These are phyloP conservation scores for Astreopora myriophthalma DNA, from an alignment of 64 coral and sea anemone genomes.

Conservation along the genomic window DNA sequence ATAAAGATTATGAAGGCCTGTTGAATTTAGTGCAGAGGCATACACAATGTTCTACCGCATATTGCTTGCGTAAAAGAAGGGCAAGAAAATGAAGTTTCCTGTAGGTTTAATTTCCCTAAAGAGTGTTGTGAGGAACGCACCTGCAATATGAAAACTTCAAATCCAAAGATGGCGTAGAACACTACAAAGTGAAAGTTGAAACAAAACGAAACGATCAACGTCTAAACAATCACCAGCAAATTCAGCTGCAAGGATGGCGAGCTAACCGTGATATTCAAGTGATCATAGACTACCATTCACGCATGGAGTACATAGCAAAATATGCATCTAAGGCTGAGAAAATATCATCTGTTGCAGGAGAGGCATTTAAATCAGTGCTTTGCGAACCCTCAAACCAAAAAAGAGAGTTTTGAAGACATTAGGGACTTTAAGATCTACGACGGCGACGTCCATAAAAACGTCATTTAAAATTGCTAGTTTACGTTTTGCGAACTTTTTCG, in stretches of 20 bases:
- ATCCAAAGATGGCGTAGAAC: constrained; percentile 45
- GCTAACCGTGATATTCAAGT: constrained; percentile 62
- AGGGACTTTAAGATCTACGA: no score
- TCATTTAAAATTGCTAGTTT: no score
- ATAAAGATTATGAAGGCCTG: constrained; percentile 4
- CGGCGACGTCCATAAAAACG: no score
- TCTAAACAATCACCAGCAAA: constrained; percentile 53
- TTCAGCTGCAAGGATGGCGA: constrained; percentile 35
- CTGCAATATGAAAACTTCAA: constrained; percentile 41
- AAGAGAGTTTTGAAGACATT: constrained; percentile 15
- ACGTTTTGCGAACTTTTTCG: no score
- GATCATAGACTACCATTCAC: constrained; percentile 43
- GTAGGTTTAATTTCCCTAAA: constrained; percentile 63
- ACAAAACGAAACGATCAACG: constrained; percentile 61
- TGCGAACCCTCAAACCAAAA: neutral
- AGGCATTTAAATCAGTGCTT: constrained; percentile 28
- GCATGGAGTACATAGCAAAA: constrained; percentile 21
- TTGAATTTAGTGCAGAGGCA: constrained; percentile 33
- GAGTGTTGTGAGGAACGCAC: constrained; percentile 22
- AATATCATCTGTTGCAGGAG: constrained; percentile 29
- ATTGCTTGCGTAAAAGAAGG: constrained; percentile 6
- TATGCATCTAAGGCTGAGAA: constrained; percentile 29
- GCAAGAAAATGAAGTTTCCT: neutral
- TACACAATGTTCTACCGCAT: constrained; percentile 23
- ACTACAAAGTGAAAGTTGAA: constrained; percentile 58